Conservation (phyloP, 2,888 invertebrate species). For the Phrixothrix hirtus region DNA sequence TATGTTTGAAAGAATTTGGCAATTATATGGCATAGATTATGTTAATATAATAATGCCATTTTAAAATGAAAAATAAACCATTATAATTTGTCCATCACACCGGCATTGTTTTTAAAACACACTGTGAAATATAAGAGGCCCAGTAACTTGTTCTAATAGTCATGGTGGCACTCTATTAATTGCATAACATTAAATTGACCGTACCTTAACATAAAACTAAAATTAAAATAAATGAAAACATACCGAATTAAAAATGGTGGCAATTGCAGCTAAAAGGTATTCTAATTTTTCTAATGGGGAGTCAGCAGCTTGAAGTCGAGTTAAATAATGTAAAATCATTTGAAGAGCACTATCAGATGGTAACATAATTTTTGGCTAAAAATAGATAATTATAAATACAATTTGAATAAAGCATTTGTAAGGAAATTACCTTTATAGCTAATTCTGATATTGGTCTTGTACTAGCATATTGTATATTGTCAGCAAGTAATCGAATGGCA, state of each 20-base stretch:
- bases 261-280: slow-evolving; percentile 84
- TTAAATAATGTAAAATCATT: slow-evolving; percentile 76
- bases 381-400: slow-evolving; percentile 12
- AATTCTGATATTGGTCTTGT: slow-evolving; percentile 70
- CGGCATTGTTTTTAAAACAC: too few species aligned
- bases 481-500: slow-evolving; percentile 73
- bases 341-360: slow-evolving; percentile 76
- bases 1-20: too few species aligned
- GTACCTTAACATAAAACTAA: not conserved
- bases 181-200: too few species aligned
- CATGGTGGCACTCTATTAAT: too few species aligned
- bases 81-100: too few species aligned
- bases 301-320: slow-evolving; percentile 86
- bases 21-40: too few species aligned
- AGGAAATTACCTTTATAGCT: slow-evolving; percentile 64
- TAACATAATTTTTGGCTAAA: slow-evolving; percentile 71
- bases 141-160: too few species aligned
- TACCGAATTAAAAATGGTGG: slow-evolving; percentile 82
- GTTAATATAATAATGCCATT: too few species aligned
- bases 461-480: slow-evolving; percentile 71
- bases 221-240: slow-evolving; percentile 46
- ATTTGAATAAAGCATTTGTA: not conserved
- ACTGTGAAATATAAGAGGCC: too few species aligned
- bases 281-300: slow-evolving; percentile 93
- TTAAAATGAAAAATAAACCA: too few species aligned